Base-by-base conservation (phyloP, 2,888 invertebrate genomes). In the Amiota mariae region DNA sequence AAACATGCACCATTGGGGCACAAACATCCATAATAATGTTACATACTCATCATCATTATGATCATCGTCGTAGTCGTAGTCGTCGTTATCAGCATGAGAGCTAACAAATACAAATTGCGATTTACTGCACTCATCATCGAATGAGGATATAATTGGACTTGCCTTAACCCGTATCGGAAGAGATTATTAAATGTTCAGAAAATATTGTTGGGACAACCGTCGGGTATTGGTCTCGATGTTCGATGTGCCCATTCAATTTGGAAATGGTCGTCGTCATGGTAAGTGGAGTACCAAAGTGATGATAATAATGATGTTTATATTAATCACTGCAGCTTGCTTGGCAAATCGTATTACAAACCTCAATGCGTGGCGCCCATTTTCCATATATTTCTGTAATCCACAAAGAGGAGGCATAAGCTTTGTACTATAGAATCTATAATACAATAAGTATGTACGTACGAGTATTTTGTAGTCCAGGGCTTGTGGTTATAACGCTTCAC, bases 111-210 rank as follows among this genome's bases (percentile, higher is more conserved):
- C 24, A 51, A 51, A 36, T 36, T 36, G 36, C 36, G 36, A 36
- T 6, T 36, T 36, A 36, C 36, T 36, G 36, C 6, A 36, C 36
- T 36, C 54, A 18, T 20, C 15, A 20, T 11, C 59, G 20, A 59
- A 36, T 11, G 20, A 18, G 11, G 20, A 18, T 9, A 18, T 20
- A 59, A 8, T n/a, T n/a, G 54, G 54, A 15, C 20, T 59, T 66
- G 48, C 66, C 48, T 63, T 66, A 11, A 49, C 15, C 46, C 36
- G 18, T 66, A 66, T 49, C 66, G 66, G 48, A 66, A 66, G 66
- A 66, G 66, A 36, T 48, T 66, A 66, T 66, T 66, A 66, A 66
- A 66, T 66, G 20, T 48, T 66, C 18, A 18, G 66, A 47, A 46
- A 47, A 47, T 64, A 15, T 66, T 48, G 66, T 48, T 66, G n/a